Evolutionary conservation across 2,797 vertebrate genomes (phyloP), one percentile per base, ranked within the genome.

Genomic region (Alcedo quadribrachys): DNA sequence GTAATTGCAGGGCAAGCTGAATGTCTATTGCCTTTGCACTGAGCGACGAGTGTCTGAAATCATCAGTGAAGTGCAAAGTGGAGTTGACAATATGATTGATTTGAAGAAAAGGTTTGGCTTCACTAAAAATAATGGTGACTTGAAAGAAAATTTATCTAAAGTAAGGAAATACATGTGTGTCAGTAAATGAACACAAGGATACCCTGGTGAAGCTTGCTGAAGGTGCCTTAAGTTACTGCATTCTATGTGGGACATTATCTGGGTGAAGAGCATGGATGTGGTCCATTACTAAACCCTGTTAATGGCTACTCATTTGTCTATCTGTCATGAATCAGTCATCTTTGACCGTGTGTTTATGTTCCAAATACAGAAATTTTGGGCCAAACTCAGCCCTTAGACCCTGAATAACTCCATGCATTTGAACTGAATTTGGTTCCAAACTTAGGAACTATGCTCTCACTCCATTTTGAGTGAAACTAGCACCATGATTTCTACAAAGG

Each of bases 21-120:
- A 98, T 57, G 95, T 98, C 92, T 95, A 96, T 90, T 96, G 83
- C 33, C 53, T 93, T 90, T 96, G 92, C 90, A 97, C 97, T 97
- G 97, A 97, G 85, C 95, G 96, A 92, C 25, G 90, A n/a, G 94
- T 98, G 77, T 96, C 95, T 82, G 96, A 97, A 95, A 97, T 98
- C 92, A 97, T 98, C 67, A 93, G 89, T 30, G 95, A 97, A 70
- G 96, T 96, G 61, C 97, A 98, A 94, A 95, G 82, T 40, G 97
- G 93, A 27, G 94, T 85, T 28, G 96, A 98, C 81, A 97, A 85
- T 13, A 93, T 98, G 50, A 97, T 96, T 78, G 95, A 92, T 77
- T 94, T 98, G 51, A 98, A 97, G 94, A 97, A 95, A 94, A 98
- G 96, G 60, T 80, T 96, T 81, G 96, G 97, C 85, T 98, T 94